Conservation (phyloP, 1,140 invertebrate species). For the Drosophila athabasca region DNA sequence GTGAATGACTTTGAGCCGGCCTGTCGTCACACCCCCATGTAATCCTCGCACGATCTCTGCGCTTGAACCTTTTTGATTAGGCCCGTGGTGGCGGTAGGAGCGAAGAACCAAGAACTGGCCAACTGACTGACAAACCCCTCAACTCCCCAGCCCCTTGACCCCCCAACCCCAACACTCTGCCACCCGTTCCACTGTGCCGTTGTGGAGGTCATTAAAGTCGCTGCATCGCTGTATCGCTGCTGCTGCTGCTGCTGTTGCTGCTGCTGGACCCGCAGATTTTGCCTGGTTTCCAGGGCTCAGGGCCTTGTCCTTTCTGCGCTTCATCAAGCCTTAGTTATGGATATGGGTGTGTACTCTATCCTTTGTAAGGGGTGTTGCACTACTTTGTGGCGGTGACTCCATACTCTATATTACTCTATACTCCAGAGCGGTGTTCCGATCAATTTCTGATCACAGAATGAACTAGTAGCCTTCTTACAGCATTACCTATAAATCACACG, state of each 20-base stretch:
- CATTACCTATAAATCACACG: no score
- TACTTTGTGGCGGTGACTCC: background rate
- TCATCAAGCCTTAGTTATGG: slow-evolving; percentile 56
- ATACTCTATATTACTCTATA: background rate
- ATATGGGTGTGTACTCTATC: slow-evolving; percentile 3
- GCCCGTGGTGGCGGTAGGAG: slow-evolving; percentile 21
- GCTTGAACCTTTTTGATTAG: slow-evolving; percentile 59
- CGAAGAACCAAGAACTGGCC: slow-evolving; percentile 7
- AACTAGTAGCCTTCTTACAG: no score
- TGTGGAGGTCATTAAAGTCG: slow-evolving; percentile 71
- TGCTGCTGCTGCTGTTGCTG: slow-evolving; percentile 28
- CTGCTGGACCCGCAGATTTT: slow-evolving; percentile 30
- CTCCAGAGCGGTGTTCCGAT: no score
- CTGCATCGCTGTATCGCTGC: background rate
- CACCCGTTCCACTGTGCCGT: slow-evolving; percentile 20
- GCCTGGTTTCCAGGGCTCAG: slow-evolving; percentile 23
- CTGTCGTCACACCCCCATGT: slow-evolving; percentile 72
- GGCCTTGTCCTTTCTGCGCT: slow-evolving; percentile 66
- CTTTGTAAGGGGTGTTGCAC: background rate
- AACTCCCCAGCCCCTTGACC: slow-evolving; percentile 12
- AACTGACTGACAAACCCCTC: slow-evolving; percentile 27
- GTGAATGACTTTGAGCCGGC: slow-evolving; percentile 61
- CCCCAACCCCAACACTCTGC: background rate
- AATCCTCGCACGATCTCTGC: slow-evolving; percentile 78
- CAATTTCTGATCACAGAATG: no score